A percentile compares a stretch with the other conserved stretches of the same genome.
Evolutionary conservation across 2,888 invertebrate genomes (phyloP).

Genomic region (Cantharis nigra): DNA sequence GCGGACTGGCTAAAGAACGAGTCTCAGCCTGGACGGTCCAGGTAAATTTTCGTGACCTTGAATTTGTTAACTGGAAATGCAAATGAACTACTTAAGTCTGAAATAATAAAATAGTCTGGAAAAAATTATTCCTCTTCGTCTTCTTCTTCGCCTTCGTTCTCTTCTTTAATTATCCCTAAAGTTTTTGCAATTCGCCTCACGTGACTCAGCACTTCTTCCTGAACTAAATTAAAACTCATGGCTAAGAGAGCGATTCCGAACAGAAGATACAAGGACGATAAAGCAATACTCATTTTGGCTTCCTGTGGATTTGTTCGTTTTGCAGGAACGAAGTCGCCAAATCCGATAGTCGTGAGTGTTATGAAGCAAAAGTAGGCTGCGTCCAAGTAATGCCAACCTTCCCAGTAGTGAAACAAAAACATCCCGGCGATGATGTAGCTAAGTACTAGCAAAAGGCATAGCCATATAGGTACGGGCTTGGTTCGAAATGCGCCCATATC

Average conservation of each 20-base stretch:
- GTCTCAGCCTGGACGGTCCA: no score
- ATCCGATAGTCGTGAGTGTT: constrained; percentile 90
- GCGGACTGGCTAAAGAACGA: background rate
- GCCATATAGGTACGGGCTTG: constrained; percentile 85
- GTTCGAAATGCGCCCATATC: constrained; percentile 56
- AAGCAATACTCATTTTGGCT: constrained; percentile 70
- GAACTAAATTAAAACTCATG: constrained; percentile 96
- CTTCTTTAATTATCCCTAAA: constrained; percentile 85
- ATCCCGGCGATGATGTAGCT: constrained; percentile 90
- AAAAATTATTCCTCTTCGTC: constrained; percentile 40
- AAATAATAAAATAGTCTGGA: background rate
- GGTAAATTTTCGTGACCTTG: background rate
- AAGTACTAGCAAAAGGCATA: constrained; percentile 85
- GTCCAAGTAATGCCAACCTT: constrained; percentile 84
- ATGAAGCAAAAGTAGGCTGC: constrained; percentile 94
- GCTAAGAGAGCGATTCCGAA: constrained; percentile 93
- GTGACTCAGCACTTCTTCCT: constrained; percentile 89
- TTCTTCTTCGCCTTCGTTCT: constrained; percentile 64
- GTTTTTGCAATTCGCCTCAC: constrained; percentile 85
- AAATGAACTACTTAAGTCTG: background rate
- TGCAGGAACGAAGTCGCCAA: constrained; percentile 90
- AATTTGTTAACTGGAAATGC: background rate
- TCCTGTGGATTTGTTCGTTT: constrained; percentile 64
- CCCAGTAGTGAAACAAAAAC: constrained; percentile 83
- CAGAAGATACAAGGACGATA: constrained; percentile 89